A percentile compares a stretch with the other conserved stretches of the same genome.
Evolutionary conservation across 2,113 vertebrate genomes (phyloP).

Genomic region (Ctenodactylus gundi): DNA sequence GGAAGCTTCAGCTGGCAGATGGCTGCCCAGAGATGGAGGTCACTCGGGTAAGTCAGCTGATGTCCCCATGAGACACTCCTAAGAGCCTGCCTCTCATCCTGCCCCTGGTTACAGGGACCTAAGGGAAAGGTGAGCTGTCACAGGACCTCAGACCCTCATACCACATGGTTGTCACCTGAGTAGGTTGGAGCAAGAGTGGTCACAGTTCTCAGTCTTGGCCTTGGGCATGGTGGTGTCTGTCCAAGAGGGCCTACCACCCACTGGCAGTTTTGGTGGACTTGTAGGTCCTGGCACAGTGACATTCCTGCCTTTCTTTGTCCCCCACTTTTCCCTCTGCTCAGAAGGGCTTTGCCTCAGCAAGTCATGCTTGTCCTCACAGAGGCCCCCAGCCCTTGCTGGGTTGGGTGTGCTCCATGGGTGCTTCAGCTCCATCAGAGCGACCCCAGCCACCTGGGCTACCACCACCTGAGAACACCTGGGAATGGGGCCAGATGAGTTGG

Average conservation of each 20-base stretch:
- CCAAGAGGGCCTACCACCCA: not conserved
- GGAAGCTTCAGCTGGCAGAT: not conserved
- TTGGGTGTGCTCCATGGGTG: no score
- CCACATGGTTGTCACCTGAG: not conserved
- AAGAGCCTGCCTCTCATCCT: not conserved
- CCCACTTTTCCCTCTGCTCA: not conserved
- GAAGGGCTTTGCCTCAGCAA: not conserved
- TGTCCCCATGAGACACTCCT: not conserved
- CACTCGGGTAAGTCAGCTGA: not conserved
- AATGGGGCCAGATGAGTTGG: not conserved
- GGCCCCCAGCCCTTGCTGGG: no score
- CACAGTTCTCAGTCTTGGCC: not conserved
- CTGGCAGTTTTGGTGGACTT: not conserved
- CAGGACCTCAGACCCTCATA: not conserved
- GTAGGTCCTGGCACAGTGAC: accelerated
- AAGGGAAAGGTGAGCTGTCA: not conserved
- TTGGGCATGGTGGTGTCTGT: not conserved
- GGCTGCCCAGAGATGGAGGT: not conserved
- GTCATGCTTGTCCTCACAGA: not conserved
- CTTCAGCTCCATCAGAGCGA: not conserved
- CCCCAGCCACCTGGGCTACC: not conserved
- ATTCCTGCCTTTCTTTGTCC: not conserved
- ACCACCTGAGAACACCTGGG: not conserved
- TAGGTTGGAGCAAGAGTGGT: accelerated
- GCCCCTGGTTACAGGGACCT: not conserved